These are phyloP conservation scores for Brachionichthys hirsutus DNA, from an alignment of 2,113 vertebrate genomes.

Conservation along the genomic window DNA sequence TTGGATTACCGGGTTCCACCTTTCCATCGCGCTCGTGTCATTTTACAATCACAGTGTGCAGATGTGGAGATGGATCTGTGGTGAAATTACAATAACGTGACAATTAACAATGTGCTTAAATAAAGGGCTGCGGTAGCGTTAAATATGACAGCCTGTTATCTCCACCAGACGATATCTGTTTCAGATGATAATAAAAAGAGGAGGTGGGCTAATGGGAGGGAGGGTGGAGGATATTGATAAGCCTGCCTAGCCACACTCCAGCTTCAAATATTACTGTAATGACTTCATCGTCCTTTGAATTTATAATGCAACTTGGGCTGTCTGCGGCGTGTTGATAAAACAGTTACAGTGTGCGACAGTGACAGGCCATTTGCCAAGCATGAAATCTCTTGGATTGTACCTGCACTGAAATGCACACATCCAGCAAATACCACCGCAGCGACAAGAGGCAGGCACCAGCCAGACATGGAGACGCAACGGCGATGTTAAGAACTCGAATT, in stretches of 20 bases:
- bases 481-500: constrained; percentile 42
- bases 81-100: constrained; percentile 36
- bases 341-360: constrained; percentile 29
- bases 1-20: constrained; percentile 26
- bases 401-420: constrained; percentile 29
- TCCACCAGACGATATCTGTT: constrained; percentile 52
- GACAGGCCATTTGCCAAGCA: constrained; percentile 51
- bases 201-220: constrained; percentile 65
- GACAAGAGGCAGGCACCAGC: background rate
- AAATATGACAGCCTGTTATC: constrained; percentile 64
- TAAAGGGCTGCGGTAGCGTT: constrained; percentile 48
- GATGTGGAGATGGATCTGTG: constrained; percentile 40
- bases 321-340: constrained; percentile 65
- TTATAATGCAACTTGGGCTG: constrained; percentile 50
- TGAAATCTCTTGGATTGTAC: constrained; percentile 24
- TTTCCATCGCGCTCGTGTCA: constrained; percentile 24
- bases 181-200: constrained; percentile 58
- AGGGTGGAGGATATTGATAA: constrained; percentile 50
- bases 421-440: constrained; percentile 5
- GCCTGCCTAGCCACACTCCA: constrained; percentile 38
- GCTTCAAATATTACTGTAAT: constrained; percentile 65
- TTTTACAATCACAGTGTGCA: constrained; percentile 27
- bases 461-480: constrained; percentile 29
- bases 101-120: constrained; percentile 61
- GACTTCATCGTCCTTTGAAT: constrained; percentile 69